A percentile compares a stretch with the other conserved stretches of the same genome.
phyloP scores from a whole-genome alignment of 2,888 invertebrate genomes.

The Chrysomela aeneicollis region DNA sequence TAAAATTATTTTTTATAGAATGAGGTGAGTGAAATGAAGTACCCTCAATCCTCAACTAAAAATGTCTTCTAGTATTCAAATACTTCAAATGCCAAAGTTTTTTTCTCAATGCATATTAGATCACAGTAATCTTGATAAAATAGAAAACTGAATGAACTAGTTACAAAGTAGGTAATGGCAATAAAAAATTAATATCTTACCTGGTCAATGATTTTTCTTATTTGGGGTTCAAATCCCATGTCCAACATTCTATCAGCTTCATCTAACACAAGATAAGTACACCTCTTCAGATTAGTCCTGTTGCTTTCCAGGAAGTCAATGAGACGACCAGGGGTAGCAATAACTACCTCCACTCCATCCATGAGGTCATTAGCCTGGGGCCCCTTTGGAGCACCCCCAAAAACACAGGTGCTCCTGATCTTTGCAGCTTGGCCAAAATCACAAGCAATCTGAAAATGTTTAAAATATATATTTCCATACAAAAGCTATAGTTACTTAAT shows the following conservation, averaged over 20 bases:
- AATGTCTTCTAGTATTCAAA: too few relatives aligned
- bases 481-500: too few relatives aligned
- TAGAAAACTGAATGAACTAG: too few relatives aligned
- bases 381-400: constrained; percentile 98
- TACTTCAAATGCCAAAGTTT: too few relatives aligned
- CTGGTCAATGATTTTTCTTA: constrained; percentile 88
- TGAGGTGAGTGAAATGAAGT: too few relatives aligned
- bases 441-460: constrained; percentile 75
- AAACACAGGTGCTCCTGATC: constrained; percentile 92
- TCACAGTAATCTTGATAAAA: too few relatives aligned
- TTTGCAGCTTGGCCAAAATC: constrained; percentile 91
- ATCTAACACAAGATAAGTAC: constrained; percentile 78
- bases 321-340: constrained; percentile 94
- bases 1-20: too few relatives aligned
- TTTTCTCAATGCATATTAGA: too few relatives aligned
- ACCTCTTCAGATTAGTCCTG: constrained; percentile 81
- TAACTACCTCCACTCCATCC: constrained; percentile 92
- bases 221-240: constrained; percentile 99
- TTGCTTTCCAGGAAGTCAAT: constrained; percentile 92
- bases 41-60: too few relatives aligned
- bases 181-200: constrained; percentile 54
- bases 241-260: constrained; percentile 95
- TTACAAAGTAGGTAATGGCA: background rate
- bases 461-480: too few relatives aligned
- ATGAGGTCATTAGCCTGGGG: constrained; percentile 86